A percentile compares a stretch with the other conserved stretches of the same genome.
Evolutionary conservation across 1,140 invertebrate species (phyloP).

Genomic region (Hylyphantes graminicola): DNA sequence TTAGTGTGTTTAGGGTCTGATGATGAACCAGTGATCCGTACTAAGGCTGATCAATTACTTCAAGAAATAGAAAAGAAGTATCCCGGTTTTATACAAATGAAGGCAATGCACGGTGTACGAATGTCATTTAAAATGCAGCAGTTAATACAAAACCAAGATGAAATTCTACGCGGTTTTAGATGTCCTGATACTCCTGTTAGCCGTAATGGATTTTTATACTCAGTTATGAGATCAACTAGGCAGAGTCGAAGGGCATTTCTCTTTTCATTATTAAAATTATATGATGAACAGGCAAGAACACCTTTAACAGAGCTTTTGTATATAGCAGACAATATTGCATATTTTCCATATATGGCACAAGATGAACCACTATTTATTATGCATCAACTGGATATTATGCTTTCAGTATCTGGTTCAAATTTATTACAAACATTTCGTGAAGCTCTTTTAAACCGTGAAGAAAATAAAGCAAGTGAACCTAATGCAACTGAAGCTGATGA

Average conservation of each 20-base stretch:
- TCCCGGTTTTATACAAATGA: constrained; percentile 96
- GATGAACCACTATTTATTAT: constrained; percentile 99
- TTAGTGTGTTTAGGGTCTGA: constrained; percentile 98
- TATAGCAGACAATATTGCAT: constrained; percentile 97
- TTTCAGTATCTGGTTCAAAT: constrained; percentile 75
- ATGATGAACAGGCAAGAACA: constrained; percentile 72
- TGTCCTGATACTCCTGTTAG: constrained; percentile 85
- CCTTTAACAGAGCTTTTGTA: constrained; percentile 94
- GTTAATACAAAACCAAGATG: constrained; percentile 65
- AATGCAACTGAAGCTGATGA: constrained; percentile 69
- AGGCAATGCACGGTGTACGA: constrained; percentile 86
- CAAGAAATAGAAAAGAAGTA: constrained; percentile 99
- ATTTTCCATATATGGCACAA: constrained; percentile 96
- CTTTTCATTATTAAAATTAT: constrained; percentile 91
- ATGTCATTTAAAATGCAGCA: constrained; percentile 63
- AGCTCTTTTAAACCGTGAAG: constrained; percentile 46
- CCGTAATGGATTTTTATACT: constrained; percentile 96
- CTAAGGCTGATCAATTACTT: constrained; percentile 94
- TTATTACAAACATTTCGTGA: constrained; percentile 67
- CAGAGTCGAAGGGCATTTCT: constrained; percentile 93
- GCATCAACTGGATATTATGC: constrained; percentile 96
- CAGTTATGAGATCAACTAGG: constrained; percentile 88
- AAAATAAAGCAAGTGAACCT: background rate
- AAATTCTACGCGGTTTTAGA: constrained; percentile 78
- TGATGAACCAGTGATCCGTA: constrained; percentile 82